phyloP scores from a whole-genome alignment of 2,113 vertebrate genomes.

The Chrysochloris asiatica region DNA sequence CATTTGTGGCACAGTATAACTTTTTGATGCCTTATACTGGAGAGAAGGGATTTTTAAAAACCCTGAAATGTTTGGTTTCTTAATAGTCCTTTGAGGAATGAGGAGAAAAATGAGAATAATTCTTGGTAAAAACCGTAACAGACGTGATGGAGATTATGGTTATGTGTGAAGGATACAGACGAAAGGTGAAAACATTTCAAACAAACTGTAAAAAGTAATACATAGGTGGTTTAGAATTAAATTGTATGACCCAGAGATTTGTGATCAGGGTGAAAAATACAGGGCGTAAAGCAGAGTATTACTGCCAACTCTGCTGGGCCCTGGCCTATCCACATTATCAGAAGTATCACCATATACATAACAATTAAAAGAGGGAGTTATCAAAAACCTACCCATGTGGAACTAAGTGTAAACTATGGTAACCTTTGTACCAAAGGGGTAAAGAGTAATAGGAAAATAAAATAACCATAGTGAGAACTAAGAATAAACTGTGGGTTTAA shows the following conservation, averaged over 20 bases:
- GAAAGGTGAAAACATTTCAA: background rate
- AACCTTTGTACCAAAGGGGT: background rate
- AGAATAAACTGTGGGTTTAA: background rate
- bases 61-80: constrained; percentile 12
- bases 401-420: constrained; percentile 17
- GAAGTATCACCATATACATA: background rate
- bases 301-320: background rate
- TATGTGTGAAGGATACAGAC: background rate
- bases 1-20: background rate
- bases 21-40: background rate
- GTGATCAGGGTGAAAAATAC: background rate
- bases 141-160: background rate
- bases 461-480: background rate
- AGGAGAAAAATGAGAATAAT: constrained; percentile 28
- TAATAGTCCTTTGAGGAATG: constrained; percentile 29
- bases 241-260: background rate
- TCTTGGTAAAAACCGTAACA: constrained; percentile 25
- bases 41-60: background rate
- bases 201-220: constrained; percentile 38
- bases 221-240: background rate
- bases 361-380: background rate
- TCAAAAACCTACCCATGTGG: background rate
- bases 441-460: background rate
- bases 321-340: background rate
- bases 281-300: background rate